These are phyloP conservation scores for Temnothorax unifasciatus DNA, from an alignment of 2,888 invertebrate species.

Conservation along the genomic window DNA sequence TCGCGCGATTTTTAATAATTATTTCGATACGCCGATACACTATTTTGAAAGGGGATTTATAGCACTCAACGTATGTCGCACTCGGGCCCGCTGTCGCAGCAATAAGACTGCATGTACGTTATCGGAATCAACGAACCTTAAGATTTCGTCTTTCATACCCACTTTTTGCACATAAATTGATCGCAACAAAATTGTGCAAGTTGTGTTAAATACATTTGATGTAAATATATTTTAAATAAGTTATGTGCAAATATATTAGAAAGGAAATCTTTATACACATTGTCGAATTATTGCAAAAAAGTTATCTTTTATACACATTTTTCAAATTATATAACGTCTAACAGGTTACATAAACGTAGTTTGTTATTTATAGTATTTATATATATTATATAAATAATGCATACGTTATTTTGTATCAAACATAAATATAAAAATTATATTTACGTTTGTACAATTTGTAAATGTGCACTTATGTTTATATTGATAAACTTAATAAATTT, in stretches of 20 bases:
- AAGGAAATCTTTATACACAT: background rate
- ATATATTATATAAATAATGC: background rate
- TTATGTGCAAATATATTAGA: background rate
- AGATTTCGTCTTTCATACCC: background rate
- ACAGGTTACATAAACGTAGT: background rate
- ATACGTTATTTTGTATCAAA: background rate
- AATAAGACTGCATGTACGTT: background rate
- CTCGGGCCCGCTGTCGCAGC: background rate
- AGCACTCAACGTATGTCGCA: slow-evolving; percentile 13
- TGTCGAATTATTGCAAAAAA: background rate
- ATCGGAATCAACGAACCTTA: background rate
- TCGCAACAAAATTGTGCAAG: background rate
- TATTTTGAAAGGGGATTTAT: slow-evolving; percentile 33
- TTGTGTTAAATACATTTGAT: background rate
- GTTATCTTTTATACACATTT: background rate
- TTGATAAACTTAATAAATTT: background rate
- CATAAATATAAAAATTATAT: background rate
- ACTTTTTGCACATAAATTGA: background rate
- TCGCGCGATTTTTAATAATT: slow-evolving; percentile 81
- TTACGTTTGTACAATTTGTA: background rate
- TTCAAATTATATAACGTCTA: background rate
- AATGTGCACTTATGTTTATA: background rate
- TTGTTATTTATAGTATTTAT: no score
- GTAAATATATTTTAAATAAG: background rate
- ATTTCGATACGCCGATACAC: slow-evolving; percentile 74